phyloP scores from a whole-genome alignment of 2,113 vertebrate species.

The Phoenicopterus ruber region DNA sequence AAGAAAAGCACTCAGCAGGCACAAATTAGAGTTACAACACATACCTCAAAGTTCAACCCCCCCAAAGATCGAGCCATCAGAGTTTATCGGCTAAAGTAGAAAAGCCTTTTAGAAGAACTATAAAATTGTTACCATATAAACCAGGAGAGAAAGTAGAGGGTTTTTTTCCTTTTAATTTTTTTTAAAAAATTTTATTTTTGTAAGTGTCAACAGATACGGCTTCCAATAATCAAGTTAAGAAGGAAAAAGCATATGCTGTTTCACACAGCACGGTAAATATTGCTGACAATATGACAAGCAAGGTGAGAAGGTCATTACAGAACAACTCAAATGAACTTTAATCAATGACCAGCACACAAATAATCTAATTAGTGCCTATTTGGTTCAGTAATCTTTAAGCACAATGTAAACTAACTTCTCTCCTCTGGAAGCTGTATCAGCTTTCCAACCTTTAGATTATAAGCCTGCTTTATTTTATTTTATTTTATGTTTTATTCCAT shows the following conservation, averaged over 20 bases:
- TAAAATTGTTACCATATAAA: background rate
- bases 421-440: background rate
- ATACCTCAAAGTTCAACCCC: background rate
- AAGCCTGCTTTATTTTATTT: background rate
- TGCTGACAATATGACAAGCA: background rate
- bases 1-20: background rate
- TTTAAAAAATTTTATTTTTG: background rate
- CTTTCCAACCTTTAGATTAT: background rate
- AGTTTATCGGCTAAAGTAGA: background rate
- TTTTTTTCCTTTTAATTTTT: background rate
- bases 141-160: background rate
- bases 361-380: background rate
- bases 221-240: background rate
- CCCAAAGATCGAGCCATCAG: background rate
- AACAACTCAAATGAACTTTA: background rate
- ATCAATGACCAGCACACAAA: background rate
- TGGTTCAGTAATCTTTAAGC: background rate
- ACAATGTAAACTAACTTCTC: background rate
- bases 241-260: background rate
- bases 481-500: background rate
- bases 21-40: background rate
- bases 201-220: background rate
- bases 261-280: background rate
- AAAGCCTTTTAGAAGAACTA: background rate
- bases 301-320: background rate